Base-by-base conservation (phyloP, 2,797 vertebrate species). In the Leucoraja ocellata region DNA sequence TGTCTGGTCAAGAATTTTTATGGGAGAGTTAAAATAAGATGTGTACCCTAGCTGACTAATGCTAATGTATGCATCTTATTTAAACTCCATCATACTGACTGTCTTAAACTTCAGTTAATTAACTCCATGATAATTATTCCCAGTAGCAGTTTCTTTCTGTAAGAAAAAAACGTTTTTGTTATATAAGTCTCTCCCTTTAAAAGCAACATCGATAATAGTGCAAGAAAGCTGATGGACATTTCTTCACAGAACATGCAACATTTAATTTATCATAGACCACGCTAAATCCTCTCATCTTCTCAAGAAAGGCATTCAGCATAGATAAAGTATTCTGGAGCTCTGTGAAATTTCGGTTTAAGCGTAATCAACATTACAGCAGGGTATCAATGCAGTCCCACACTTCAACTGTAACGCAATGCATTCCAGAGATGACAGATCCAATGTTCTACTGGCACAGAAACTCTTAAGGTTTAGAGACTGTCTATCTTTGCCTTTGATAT, bases 341-440 rank as follows among this genome's bases (percentile, higher is more conserved):
- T 92, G 90, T 92, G 90, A 73, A 76, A 76, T 92, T 92, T 92
- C 71, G 54, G 36, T 25, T 71, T 39, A 74, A 92, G 90, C 11
- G 39, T 92, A 92, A 92, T 92, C 90, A 92, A 76, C 90, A 76
- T 74, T 74, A 58, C 71, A 54, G 25, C 90, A 76, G 90, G 90
- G 23, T 76, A 76, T 92, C 71, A 76, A 54, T 92, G 23, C 39
- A 76, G 23, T 54, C 39, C 39, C 90, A 92, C 90, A 73, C 39
- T 92, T 92, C 39, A 92, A 92, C 39, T 68, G 28, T 74, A 54
- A 58, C 90, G 71, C 76, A 71, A 54, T 76, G 73, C 90, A 92
- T 92, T 92, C 90, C 90, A 76, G 11, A 76, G 90, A 54, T 76
- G 73, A 92, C 71, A 74, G 39, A 92, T 54, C 90, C 68, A 58